Conservation (phyloP, 2,888 invertebrate genomes). For the Agrilus biguttatus region DNA sequence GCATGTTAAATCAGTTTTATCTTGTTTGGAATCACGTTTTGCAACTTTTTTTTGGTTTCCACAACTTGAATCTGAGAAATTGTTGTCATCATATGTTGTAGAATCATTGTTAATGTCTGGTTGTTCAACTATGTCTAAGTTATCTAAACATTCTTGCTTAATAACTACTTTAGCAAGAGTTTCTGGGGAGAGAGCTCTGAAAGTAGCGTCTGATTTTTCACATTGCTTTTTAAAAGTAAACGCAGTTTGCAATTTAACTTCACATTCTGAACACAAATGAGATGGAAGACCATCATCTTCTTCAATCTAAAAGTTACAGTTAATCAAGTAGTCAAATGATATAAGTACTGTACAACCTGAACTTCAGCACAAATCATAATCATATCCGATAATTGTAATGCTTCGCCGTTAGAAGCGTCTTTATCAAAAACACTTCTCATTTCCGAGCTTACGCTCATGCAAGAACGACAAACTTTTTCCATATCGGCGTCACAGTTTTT, state of each 20-base stretch:
- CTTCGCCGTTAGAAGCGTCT: constrained; percentile 18
- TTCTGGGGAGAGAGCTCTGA: constrained; percentile 17
- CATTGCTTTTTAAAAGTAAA: constrained; percentile 29
- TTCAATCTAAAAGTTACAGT: constrained; percentile 15
- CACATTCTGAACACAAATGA: constrained; percentile 25
- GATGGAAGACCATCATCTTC: constrained; percentile 27
- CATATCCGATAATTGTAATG: constrained; percentile 27
- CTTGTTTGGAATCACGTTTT: constrained; percentile 13
- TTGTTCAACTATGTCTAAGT: constrained; percentile 15
- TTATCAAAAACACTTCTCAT: constrained; percentile 29
- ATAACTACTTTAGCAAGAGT: constrained; percentile 4
- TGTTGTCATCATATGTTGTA: constrained; percentile 13
- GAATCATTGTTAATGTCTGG: constrained; percentile 13
- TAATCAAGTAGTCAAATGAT: not conserved
- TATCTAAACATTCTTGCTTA: constrained; percentile 12
- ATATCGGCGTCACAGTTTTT: constrained; percentile 18
- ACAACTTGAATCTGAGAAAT: constrained; percentile 12
- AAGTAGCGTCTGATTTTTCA: constrained; percentile 26
- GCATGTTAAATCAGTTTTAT: constrained; percentile 17
- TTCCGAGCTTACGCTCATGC: constrained; percentile 24
- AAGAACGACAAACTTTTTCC: constrained; percentile 31
- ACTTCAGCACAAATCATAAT: constrained; percentile 30
- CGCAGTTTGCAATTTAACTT: constrained; percentile 24
- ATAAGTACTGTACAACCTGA: constrained; percentile 18
- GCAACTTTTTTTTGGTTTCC: constrained; percentile 6